Base-by-base conservation (phyloP, 2,888 invertebrate genomes). In the Agriopis aurantiaria region DNA sequence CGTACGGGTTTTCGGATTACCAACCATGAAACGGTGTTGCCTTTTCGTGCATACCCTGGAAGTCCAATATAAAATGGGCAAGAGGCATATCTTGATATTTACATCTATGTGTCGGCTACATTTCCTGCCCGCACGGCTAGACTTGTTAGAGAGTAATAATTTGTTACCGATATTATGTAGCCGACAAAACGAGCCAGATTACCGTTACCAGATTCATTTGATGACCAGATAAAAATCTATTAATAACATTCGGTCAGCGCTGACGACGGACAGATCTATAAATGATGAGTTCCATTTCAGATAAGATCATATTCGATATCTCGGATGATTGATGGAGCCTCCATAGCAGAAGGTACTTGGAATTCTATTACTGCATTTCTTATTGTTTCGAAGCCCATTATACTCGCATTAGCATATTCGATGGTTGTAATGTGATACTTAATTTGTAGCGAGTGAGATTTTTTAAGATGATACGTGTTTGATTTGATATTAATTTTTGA, bases 221-320 rank as follows among this genome's bases (percentile, higher is more conserved):
- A 92, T 92, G 91, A 91, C 88, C 87, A 90, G 92, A 93, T 93
- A 93, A 82, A 88, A 89, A 94, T 94, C 92, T 93, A 92, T 93
- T 93, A 93, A 93, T 94, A 93, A 92, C 89, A 90, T 92, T 92
- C 91, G 89, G 86, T 82, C 91, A 90, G 86, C 85, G 90, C 88
- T 86, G 90, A 85, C 87, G 90, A 90, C 91, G 87, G 86, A 88
- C 88, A 91, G 89, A 93, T 93, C 91, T 91, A 90, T 93, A 93
- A 93, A 94, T 93, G 93, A 94, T 93, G 93, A 92, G 93, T 92
- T 93, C 89, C 91, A 88, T 92, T 92, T 90, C 89, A 92, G 93
- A 93, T 93, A 92, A 92, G 91, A 94, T 92, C 91, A 88, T 90
- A 89, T 90, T 85, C 85, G 85, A 88, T 89, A 88, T 88, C 88